These are phyloP conservation scores for Leptinotarsa haldemani DNA, from an alignment of 2,888 invertebrate species.

Conservation along the genomic window DNA sequence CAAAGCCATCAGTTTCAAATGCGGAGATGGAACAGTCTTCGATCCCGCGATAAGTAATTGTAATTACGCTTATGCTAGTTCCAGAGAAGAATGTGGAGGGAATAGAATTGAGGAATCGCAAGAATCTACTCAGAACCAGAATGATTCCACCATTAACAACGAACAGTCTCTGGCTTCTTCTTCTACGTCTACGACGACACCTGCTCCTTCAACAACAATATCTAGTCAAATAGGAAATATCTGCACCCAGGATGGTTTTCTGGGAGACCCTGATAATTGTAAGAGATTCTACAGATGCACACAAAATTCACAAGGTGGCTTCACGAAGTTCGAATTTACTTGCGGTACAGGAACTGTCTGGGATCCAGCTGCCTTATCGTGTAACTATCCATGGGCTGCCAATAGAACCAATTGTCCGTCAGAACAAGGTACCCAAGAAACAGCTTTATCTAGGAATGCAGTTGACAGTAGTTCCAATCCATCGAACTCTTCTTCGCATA, in stretches of 20 bases:
- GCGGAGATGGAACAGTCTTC: constrained; percentile 81
- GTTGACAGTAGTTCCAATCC: constrained; percentile 28
- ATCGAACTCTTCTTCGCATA: constrained; percentile 42
- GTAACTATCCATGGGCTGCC: constrained; percentile 77
- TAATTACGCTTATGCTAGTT: constrained; percentile 77
- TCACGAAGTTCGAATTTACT: constrained; percentile 75
- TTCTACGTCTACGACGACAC: constrained; percentile 29
- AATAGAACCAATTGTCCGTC: constrained; percentile 57
- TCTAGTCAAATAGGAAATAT: constrained; percentile 49
- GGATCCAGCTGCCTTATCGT: constrained; percentile 75
- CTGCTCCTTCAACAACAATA: constrained; percentile 37
- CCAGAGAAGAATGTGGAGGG: constrained; percentile 75
- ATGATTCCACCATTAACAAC: constrained; percentile 42
- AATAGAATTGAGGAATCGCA: constrained; percentile 66
- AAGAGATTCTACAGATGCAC: constrained; percentile 83
- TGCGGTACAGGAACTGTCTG: constrained; percentile 83
- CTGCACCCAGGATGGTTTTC: constrained; percentile 77
- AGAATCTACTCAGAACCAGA: constrained; percentile 38
- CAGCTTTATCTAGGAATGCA: constrained; percentile 20
- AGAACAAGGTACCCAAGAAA: constrained; percentile 37
- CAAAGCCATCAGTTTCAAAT: constrained; percentile 76
- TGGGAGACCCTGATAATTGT: constrained; percentile 77
- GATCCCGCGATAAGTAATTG: constrained; percentile 76
- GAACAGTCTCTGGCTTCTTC: constrained; percentile 33
- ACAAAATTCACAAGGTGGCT: constrained; percentile 70